These are phyloP conservation scores for Leptatherina wallacei DNA, from an alignment of 2,797 vertebrate species.

Conservation along the genomic window DNA sequence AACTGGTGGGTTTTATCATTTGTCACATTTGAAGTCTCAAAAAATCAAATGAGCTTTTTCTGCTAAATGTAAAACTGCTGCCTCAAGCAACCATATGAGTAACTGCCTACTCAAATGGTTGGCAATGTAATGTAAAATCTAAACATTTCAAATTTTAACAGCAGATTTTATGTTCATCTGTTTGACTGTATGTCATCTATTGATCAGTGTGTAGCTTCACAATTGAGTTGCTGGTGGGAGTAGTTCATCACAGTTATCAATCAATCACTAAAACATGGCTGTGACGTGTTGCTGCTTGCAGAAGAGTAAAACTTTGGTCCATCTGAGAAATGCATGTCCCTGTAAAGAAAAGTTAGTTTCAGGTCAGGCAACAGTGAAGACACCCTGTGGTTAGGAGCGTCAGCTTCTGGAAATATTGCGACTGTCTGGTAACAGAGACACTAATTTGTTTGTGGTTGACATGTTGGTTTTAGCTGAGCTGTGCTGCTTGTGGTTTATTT, in stretches of 20 bases:
- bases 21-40: not conserved
- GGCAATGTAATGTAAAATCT: not conserved
- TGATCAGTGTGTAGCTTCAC: not conserved
- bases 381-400: not conserved
- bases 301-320: not conserved
- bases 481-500: not conserved
- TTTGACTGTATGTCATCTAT: not conserved
- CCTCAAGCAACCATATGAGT: not conserved
- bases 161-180: not conserved
- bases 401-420: not conserved
- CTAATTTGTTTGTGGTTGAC: constrained; percentile 1
- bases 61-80: not conserved
- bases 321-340: not conserved
- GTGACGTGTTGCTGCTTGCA: not conserved
- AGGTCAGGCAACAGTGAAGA: not conserved
- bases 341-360: not conserved
- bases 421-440: not conserved
- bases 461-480: not conserved
- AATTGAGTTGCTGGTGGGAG: not conserved
- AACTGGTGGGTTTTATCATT: not conserved
- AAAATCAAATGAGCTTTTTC: not conserved
- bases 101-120: too few species aligned
- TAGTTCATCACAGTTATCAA: not conserved
- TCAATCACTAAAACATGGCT: not conserved
- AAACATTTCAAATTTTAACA: not conserved